Percentiles rank a stretch among this genome's conserved stretches.
Conservation (phyloP, 2,888 invertebrate genomes). For the Tetranychus truncatus region DNA sequence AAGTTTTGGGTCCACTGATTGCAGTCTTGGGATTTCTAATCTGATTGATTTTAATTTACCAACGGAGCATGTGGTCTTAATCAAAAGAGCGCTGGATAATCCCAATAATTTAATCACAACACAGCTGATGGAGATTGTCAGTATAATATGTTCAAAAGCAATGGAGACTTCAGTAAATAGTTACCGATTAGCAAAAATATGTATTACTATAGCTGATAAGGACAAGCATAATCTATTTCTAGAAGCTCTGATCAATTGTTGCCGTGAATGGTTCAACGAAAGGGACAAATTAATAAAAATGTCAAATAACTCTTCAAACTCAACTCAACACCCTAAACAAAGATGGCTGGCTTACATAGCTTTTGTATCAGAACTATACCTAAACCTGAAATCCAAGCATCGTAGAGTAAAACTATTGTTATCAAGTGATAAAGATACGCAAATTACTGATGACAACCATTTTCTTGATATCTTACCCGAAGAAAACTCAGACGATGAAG, state of each 20-base stretch:
- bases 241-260: conserved; percentile 68
- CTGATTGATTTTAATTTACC: not conserved
- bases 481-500: conserved; percentile 12
- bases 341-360: conserved; percentile 62
- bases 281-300: conserved; percentile 44
- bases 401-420: conserved; percentile 39
- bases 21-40: not conserved
- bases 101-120: conserved; percentile 55
- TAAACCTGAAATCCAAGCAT: conserved; percentile 48
- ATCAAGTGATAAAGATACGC: conserved; percentile 28
- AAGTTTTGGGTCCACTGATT: not conserved
- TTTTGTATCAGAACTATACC: conserved; percentile 70
- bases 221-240: conserved; percentile 53
- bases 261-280: conserved; percentile 76
- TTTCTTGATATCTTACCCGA: not conserved
- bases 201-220: conserved; percentile 58
- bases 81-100: conserved; percentile 32
- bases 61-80: conserved; percentile 15
- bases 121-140: conserved; percentile 64
- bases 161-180: conserved; percentile 61
- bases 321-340: conserved; percentile 29
- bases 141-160: conserved; percentile 57
- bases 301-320: conserved; percentile 30
- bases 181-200: conserved; percentile 62
- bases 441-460: not conserved